Percentiles rank a stretch among this genome's conserved stretches.
phyloP scores from a whole-genome alignment of 2,797 vertebrate genomes.

The Propithecus perrieri region DNA sequence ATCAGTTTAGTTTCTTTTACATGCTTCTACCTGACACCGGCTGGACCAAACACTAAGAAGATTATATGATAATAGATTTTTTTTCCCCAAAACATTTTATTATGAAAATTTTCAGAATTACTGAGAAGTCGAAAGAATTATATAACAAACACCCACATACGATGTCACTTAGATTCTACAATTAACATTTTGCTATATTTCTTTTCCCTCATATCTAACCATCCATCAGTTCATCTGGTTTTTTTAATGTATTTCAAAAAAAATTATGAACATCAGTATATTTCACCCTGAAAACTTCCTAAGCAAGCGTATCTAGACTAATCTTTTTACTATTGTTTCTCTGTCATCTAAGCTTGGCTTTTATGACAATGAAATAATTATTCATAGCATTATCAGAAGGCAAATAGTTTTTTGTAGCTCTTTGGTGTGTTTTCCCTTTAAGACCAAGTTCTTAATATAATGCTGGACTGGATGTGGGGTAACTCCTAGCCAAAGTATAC shows the following conservation, averaged over 20 bases:
- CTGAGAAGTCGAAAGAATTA: slow-evolving; percentile 1
- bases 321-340: background rate
- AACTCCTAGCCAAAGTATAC: background rate
- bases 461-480: background rate
- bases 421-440: slow-evolving; percentile 38
- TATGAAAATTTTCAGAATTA: slow-evolving; percentile 5
- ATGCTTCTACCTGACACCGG: background rate
- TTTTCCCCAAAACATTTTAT: background rate
- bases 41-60: background rate
- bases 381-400: background rate
- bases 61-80: background rate
- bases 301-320: background rate
- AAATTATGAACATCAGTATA: background rate
- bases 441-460: background rate
- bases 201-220: background rate
- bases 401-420: background rate
- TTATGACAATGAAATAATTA: background rate
- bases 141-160: background rate
- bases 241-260: slow-evolving; percentile 30
- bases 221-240: background rate
- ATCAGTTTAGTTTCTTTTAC: background rate
- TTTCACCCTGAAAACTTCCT: background rate
- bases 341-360: background rate
- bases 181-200: background rate
- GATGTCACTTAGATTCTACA: background rate